Conservation (phyloP, 2,113 vertebrate genomes). For the Zootoca vivipara region DNA sequence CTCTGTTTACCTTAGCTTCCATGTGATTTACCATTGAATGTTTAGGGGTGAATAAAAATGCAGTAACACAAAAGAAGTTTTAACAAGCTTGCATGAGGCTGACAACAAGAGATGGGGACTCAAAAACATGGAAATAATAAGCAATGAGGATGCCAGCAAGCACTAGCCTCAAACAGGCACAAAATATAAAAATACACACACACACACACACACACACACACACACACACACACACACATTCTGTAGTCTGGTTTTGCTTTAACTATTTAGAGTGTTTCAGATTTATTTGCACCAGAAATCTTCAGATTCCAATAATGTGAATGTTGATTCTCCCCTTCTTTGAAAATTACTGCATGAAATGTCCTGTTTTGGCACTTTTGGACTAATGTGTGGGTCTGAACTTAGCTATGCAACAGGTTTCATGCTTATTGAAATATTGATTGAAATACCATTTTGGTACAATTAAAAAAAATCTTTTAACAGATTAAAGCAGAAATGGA, state of each 20-base stretch:
- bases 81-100: conserved; percentile 72
- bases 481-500: too few species aligned
- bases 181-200: conserved; percentile 49
- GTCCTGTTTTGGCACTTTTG: not conserved
- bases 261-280: conserved; percentile 55
- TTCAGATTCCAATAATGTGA: not conserved
- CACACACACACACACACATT: conserved; percentile 41
- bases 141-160: conserved; percentile 68
- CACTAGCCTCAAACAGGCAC: conserved; percentile 58
- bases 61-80: conserved; percentile 67
- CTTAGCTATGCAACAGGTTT: not conserved
- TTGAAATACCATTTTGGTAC: too few species aligned
- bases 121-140: conserved; percentile 70
- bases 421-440: not conserved
- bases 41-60: conserved; percentile 57
- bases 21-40: conserved; percentile 56
- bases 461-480: too few species aligned
- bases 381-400: not conserved
- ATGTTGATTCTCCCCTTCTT: not conserved
- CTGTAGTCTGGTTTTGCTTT: conserved; percentile 53
- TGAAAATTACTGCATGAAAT: not conserved
- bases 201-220: conserved; percentile 31
- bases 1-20: conserved; percentile 35
- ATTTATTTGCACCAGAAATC: not conserved
- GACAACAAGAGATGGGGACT: conserved; percentile 63